Evolutionary conservation across 2,113 vertebrate species (phyloP).

Genomic region (Hemibagrus wyckioides): DNA sequence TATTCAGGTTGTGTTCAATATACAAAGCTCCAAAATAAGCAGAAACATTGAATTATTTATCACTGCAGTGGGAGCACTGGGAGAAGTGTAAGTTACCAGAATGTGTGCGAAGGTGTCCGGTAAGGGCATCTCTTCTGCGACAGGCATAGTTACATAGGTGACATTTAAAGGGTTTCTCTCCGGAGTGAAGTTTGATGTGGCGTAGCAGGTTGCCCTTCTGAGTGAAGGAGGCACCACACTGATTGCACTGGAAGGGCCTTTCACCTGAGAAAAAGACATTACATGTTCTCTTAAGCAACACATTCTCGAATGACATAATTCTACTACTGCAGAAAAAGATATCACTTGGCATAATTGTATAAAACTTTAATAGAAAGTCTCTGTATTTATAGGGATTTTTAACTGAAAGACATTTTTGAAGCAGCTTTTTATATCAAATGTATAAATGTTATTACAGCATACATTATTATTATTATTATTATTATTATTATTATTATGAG

Average conservation of each 20-base stretch:
- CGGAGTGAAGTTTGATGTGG: conserved; percentile 98
- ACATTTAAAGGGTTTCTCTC: conserved; percentile 99
- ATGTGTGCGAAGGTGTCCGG: conserved; percentile 94
- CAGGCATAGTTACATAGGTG: conserved; percentile 98
- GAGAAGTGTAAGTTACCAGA: conserved; percentile 80
- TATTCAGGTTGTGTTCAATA: background rate
- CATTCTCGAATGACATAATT: background rate
- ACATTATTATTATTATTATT: background rate
- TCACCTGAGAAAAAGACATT: conserved; percentile 79
- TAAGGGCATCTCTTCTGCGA: conserved; percentile 93
- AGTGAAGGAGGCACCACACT: conserved; percentile 97
- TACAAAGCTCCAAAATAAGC: background rate
- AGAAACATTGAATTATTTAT: background rate
- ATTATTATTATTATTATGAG: background rate
- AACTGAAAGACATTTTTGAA: background rate
- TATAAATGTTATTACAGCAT: background rate
- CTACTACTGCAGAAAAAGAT: background rate
- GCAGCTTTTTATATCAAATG: background rate
- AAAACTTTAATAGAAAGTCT: background rate
- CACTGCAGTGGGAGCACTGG: background rate
- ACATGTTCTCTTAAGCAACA: background rate
- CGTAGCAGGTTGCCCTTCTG: conserved; percentile 98
- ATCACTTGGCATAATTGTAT: background rate
- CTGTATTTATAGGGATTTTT: background rate
- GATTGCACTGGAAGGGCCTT: conserved; percentile 96